Evolutionary conservation across 2,888 invertebrate species (phyloP), one percentile per base, ranked within the genome.

Genomic region (Altica lythri): DNA sequence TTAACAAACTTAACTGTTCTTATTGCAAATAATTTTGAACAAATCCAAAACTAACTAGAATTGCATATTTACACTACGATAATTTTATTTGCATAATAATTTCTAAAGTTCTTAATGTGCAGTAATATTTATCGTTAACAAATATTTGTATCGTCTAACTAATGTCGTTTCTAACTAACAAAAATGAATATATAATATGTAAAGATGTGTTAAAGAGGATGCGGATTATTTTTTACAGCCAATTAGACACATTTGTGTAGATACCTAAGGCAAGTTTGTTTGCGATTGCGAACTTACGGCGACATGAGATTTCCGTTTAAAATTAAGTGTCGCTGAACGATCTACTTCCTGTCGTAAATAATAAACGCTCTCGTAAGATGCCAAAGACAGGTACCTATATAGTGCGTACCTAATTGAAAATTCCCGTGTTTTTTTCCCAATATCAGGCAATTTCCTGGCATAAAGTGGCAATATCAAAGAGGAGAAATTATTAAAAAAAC

Each of bases 401-500:
- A n/a, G n/a, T n/a, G 19, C 13, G 34, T 25, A 45, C 27, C 35
- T 18, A 48, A 40, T 38, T 38, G 27, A 29, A 49, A 49, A 40
- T 40, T 32, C 32, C 10, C 32, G 14, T 49, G 32, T 47, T 44
- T 48, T 48, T 48, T 40, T 40, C 25, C 40, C 48, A 40, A 48
- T 48, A 48, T 48, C 48, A 32, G 12, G 48, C 40, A 40, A 40
- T 22, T 48, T 45, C 30, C 48, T 40, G n/a, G 2, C 3, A 29
- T 25, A 44, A 44, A 53, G 42, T 37, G 25, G 52, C 45, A 38
- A 54, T 56, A 59, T 59, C 56, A 59, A 56, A 59, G 53, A 18
- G 42, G 51, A 29, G 45, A 47, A 53, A 53, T 55, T 54, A 59
- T 59, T 56, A 56, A 59, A 53, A 53, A 59, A 53, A 48, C 53